A percentile compares a stretch with the other conserved stretches of the same genome.
These are phyloP conservation scores for Acrocephalus kingi DNA, from an alignment of 2,113 vertebrate species.

Conservation along the genomic window DNA sequence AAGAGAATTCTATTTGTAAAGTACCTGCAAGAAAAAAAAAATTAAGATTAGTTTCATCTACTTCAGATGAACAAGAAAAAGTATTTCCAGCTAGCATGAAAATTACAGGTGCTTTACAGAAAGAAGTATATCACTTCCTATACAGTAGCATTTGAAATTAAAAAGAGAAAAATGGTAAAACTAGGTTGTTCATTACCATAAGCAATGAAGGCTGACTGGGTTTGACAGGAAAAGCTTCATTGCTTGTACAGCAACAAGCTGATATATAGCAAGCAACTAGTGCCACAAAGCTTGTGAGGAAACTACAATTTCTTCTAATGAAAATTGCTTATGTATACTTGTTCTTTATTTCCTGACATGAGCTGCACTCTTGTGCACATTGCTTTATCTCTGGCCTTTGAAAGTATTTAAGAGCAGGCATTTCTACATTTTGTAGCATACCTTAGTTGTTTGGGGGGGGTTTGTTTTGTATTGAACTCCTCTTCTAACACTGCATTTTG, in stretches of 20 bases:
- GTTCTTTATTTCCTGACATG: background rate
- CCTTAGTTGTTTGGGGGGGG: background rate
- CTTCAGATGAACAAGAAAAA: background rate
- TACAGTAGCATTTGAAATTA: background rate
- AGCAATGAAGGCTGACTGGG: background rate
- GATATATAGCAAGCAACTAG: background rate
- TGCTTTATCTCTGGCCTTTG: background rate
- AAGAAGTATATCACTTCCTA: background rate
- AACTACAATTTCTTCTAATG: background rate
- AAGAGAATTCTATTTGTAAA: background rate
- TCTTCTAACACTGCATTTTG: background rate
- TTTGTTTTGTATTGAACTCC: background rate
- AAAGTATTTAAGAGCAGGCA: background rate
- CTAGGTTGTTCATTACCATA: background rate
- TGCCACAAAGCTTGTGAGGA: background rate
- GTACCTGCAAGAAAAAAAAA: background rate
- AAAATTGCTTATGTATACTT: background rate
- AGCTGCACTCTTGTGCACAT: accelerated
- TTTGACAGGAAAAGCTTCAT: background rate
- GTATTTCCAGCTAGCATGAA: background rate
- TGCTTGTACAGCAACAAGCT: background rate
- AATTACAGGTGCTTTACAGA: background rate
- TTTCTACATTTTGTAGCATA: background rate
- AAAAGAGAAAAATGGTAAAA: background rate
- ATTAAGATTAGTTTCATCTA: background rate